Base-by-base conservation (phyloP, 1,140 invertebrate genomes). In the Pseudomyrmex pallidus region DNA sequence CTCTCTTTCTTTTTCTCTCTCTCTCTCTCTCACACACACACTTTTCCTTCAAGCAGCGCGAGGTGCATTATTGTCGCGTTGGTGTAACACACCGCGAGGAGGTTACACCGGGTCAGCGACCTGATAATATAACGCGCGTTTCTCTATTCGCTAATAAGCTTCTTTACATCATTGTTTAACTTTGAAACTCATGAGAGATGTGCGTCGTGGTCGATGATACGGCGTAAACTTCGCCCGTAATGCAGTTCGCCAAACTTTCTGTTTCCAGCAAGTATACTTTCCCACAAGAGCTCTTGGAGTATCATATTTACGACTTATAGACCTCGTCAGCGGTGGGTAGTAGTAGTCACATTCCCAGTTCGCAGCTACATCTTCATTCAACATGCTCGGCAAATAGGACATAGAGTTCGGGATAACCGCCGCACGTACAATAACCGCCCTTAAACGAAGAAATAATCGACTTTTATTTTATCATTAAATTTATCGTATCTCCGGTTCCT, bases 141-240 rank as follows among this genome's bases (percentile, higher is more conserved):
- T 80, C 76, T 59, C 76, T 12, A 59, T 70, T 59, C 66, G 54
- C 67, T 80, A 80, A 80, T 80, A 80, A 80, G 76, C 54, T 80
- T 72, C 76, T 80, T 80, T 80, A 80, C 76, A 48, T 80, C 66
- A 59, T 80, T 80, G 76, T 80, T 80, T 72, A 80, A 80, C 66
- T 80, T 80, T 35, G 66, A 44, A 80, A 50, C 66, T 80, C 66
- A 22, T 61, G 54, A 70, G 64, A 59, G 76, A 78, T 59, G 76
- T 50, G 20, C 76, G 44, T 57, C 56, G 76, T 20, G 76, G 66
- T 59, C 76, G 76, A 80, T 80, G 76, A 80, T 80, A 80, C 57
- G 54, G 76, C 66, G 66, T 70, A 80, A 80, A 80, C 66, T 80
- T 80, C 22, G 66, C 56, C 56, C n/a, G 66, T 80, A 80, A 80